phyloP scores from a whole-genome alignment of 2,797 vertebrate species.

The Vireo griseus region DNA sequence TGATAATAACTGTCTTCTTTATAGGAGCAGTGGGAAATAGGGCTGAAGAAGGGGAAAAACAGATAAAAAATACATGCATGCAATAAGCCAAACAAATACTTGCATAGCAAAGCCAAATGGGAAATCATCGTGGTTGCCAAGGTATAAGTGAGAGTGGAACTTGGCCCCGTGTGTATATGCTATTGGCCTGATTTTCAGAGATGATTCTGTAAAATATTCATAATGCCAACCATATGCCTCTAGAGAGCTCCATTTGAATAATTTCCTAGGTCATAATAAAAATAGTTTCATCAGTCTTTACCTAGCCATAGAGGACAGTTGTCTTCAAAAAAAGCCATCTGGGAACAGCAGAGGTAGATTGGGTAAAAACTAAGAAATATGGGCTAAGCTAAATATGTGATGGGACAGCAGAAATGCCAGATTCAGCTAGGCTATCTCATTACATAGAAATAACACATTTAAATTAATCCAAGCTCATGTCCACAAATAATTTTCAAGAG shows the following conservation, averaged over 20 bases:
- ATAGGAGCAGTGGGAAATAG: neutral
- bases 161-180: slow-evolving; percentile 11
- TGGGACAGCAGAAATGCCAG: neutral
- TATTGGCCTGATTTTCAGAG: slow-evolving; percentile 60
- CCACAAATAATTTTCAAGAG: neutral
- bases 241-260: slow-evolving; percentile 49
- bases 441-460: neutral
- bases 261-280: slow-evolving; percentile 56
- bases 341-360: neutral
- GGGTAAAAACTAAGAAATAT: neutral
- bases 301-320: slow-evolving; percentile 7
- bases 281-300: slow-evolving; percentile 44
- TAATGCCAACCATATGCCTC: slow-evolving; percentile 51
- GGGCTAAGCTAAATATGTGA: neutral
- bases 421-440: neutral
- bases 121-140: slow-evolving; percentile 43
- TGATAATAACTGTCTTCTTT: neutral
- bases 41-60: neutral
- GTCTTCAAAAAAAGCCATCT: neutral
- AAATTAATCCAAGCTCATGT: neutral
- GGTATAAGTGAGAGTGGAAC: slow-evolving; percentile 31
- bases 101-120: slow-evolving; percentile 25
- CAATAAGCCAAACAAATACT: slow-evolving; percentile 28
- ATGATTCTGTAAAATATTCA: slow-evolving; percentile 69
- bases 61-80: neutral